phyloP scores from a whole-genome alignment of 2,888 invertebrate genomes.

The Ormyrus pomaceus region DNA sequence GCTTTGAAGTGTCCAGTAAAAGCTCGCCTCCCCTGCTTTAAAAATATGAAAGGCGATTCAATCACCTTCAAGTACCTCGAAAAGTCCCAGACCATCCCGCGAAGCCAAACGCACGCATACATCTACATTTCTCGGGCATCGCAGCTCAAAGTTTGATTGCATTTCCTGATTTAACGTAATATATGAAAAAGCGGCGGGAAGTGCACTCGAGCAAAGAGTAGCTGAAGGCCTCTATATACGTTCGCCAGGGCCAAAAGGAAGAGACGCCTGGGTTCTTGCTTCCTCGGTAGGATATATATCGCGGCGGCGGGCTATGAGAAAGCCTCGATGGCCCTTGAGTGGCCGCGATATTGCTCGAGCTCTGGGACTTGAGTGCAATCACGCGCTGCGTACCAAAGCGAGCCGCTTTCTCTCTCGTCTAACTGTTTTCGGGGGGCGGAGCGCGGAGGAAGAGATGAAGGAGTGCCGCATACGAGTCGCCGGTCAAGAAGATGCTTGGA shows the following conservation, averaged over 20 bases:
- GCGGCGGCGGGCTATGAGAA: slow-evolving; percentile 66
- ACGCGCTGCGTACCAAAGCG: slow-evolving; percentile 58
- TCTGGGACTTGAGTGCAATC: slow-evolving; percentile 74
- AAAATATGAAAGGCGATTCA: slow-evolving; percentile 39
- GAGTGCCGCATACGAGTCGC: background rate
- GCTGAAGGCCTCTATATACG: too few species aligned
- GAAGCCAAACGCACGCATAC: background rate
- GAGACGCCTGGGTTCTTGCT: slow-evolving; percentile 56
- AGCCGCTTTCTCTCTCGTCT: slow-evolving; percentile 14
- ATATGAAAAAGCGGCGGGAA: slow-evolving; percentile 58
- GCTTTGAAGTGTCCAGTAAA: slow-evolving; percentile 26
- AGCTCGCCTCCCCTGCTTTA: background rate
- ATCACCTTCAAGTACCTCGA: slow-evolving; percentile 18
- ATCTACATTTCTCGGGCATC: background rate
- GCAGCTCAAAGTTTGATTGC: slow-evolving; percentile 51
- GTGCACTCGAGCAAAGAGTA: slow-evolving; percentile 38
- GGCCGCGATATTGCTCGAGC: slow-evolving; percentile 73
- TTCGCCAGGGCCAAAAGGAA: slow-evolving; percentile 34
- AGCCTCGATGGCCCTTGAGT: slow-evolving; percentile 75
- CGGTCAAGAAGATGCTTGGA: background rate
- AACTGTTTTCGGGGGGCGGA: slow-evolving; percentile 32
- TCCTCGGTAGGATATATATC: background rate
- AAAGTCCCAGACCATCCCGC: slow-evolving; percentile 13
- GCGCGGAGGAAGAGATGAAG: background rate
- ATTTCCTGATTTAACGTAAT: slow-evolving; percentile 56